These are phyloP conservation scores for Ammodytes dubius DNA, from an alignment of 2,113 vertebrate genomes.

Conservation along the genomic window DNA sequence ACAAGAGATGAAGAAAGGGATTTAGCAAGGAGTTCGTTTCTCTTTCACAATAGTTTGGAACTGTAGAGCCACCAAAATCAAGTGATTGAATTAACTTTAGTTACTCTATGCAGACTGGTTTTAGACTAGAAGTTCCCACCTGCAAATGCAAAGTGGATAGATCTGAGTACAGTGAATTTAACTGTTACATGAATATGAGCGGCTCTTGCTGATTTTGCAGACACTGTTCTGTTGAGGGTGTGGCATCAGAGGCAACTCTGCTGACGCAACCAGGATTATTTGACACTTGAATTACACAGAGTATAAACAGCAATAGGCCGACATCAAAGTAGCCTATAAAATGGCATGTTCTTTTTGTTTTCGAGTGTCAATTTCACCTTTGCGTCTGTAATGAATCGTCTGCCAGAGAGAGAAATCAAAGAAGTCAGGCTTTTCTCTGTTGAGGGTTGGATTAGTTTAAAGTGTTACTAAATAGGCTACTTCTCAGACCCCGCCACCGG, in stretches of 20 bases:
- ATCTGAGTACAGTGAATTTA: neutral
- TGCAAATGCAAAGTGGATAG: neutral
- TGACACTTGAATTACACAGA: neutral
- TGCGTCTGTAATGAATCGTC: neutral
- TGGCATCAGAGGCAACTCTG: neutral
- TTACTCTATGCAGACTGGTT: neutral
- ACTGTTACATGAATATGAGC: neutral
- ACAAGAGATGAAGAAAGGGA: too few relatives aligned
- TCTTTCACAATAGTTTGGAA: neutral
- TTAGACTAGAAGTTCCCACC: neutral
- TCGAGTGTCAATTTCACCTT: neutral
- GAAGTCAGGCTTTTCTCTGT: neutral
- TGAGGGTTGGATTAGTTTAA: constrained; percentile 39
- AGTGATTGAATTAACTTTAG: neutral
- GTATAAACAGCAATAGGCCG: too few relatives aligned
- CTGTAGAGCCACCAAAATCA: neutral
- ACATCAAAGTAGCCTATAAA: too few relatives aligned
- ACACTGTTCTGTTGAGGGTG: neutral
- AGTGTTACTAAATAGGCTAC: constrained; percentile 35
- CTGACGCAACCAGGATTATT: neutral
- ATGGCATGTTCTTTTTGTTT: neutral
- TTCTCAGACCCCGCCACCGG: constrained; percentile 81
- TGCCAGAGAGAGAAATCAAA: neutral
- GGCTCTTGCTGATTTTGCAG: neutral
- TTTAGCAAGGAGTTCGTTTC: too few relatives aligned